phyloP scores from a whole-genome alignment of 2,888 invertebrate species.

The Tillus elongatus region DNA sequence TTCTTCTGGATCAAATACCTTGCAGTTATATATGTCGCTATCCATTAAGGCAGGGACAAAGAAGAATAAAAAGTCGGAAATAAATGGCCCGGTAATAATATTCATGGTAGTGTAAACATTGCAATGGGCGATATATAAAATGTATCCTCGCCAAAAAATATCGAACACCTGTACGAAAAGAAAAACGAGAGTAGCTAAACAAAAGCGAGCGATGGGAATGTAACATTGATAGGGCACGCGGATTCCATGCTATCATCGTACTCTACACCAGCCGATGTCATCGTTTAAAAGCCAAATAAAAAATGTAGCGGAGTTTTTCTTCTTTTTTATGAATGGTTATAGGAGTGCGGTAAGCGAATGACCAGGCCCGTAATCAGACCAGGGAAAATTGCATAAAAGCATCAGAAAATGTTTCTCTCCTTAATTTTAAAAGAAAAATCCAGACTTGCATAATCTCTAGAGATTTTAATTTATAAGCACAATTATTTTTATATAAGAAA shows the following conservation, averaged over 20 bases:
- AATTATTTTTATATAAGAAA: too few relatives aligned
- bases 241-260: neutral
- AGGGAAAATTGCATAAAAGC: too few relatives aligned
- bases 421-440: too few relatives aligned
- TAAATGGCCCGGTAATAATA: conserved; percentile 10
- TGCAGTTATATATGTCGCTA: too few relatives aligned
- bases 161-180: conserved; percentile 4
- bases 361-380: too few relatives aligned
- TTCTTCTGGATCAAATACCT: too few relatives aligned
- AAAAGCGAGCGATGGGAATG: neutral
- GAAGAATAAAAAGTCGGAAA: conserved; percentile 13
- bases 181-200: conserved; percentile 3
- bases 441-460: too few relatives aligned
- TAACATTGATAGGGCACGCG: neutral
- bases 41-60: too few relatives aligned
- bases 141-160: neutral
- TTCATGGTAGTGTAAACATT: conserved; percentile 1
- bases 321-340: conserved; percentile 3
- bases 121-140: conserved; percentile 2
- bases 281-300: conserved; percentile 3
- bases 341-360: conserved; percentile 1
- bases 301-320: neutral
- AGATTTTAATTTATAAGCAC: too few relatives aligned
- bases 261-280: conserved; percentile 1
- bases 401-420: too few relatives aligned